Percentiles rank a stretch among this genome's conserved stretches.
These are phyloP conservation scores for Sphaerodactylus townsendi DNA, from an alignment of 2,113 vertebrate species.

Conservation along the genomic window DNA sequence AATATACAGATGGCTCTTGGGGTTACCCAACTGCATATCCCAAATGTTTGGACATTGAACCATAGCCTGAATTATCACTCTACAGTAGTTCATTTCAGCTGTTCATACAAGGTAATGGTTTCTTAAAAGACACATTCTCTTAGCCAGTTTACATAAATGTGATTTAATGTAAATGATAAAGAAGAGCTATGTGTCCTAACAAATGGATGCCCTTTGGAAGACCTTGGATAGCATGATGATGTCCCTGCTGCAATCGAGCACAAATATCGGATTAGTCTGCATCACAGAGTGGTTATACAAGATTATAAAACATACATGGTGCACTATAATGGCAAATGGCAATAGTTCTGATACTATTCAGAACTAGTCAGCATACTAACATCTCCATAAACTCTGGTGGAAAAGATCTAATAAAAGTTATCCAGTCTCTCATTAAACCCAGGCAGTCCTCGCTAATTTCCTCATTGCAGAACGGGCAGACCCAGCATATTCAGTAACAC, in stretches of 20 bases:
- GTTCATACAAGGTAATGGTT: neutral
- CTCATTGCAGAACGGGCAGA: too few relatives aligned
- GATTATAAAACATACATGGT: conserved; percentile 11
- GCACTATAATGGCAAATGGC: neutral
- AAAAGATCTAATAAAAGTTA: too few relatives aligned
- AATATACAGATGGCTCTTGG: neutral
- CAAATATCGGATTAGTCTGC: conserved; percentile 2
- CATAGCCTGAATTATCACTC: neutral
- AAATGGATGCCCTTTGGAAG: neutral
- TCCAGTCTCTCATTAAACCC: too few relatives aligned
- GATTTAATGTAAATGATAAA: neutral
- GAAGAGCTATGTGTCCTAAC: neutral
- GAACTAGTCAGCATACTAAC: neutral
- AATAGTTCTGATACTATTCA: neutral
- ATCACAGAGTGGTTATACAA: neutral
- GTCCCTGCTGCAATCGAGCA: neutral
- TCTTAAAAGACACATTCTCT: neutral
- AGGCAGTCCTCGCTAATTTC: too few relatives aligned
- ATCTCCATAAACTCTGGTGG: neutral
- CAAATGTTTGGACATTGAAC: neutral
- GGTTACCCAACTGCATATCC: neutral
- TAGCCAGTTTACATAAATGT: neutral
- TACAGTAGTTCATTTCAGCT: neutral
- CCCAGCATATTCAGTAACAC: too few relatives aligned
- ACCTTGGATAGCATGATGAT: neutral